phyloP scores from a whole-genome alignment of 1,140 invertebrate genomes.

The Orchestia grillus region DNA sequence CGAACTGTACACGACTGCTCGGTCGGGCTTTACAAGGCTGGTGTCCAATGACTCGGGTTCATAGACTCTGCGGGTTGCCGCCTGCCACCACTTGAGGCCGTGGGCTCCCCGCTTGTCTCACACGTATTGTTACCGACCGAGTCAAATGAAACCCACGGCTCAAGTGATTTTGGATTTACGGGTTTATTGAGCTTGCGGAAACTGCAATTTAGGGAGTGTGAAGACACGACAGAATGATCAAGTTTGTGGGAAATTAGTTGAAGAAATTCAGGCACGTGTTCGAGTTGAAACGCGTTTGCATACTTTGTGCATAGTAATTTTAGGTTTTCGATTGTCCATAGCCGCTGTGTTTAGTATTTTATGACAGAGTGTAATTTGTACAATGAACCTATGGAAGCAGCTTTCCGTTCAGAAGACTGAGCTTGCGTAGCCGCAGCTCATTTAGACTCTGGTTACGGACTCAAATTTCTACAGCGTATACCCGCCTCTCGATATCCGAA shows the following conservation, averaged over 20 bases:
- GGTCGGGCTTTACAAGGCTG: not conserved
- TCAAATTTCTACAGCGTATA: not conserved
- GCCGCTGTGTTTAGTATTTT: not conserved
- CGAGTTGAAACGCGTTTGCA: not conserved
- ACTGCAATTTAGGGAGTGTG: not conserved
- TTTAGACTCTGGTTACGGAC: not conserved
- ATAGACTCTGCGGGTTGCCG: not conserved
- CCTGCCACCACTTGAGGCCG: not conserved
- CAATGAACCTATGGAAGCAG: too few relatives aligned
- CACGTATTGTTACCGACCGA: not conserved
- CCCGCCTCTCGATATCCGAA: not conserved
- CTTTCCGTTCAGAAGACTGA: not conserved
- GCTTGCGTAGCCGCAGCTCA: not conserved
- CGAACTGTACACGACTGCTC: not conserved
- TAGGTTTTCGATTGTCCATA: not conserved
- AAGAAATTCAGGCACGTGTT: not conserved
- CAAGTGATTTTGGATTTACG: not conserved
- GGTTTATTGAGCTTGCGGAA: not conserved
- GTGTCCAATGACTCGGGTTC: not conserved
- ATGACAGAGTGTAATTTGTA: not conserved
- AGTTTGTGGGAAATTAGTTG: not conserved
- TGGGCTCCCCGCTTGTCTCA: not conserved
- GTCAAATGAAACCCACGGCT: not conserved
- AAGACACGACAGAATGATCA: not conserved
- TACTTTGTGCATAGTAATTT: not conserved